Percentiles rank a stretch among this genome's conserved stretches.
Evolutionary conservation across 1,140 invertebrate species (phyloP).

Genomic region (Sinonovacula constricta): DNA sequence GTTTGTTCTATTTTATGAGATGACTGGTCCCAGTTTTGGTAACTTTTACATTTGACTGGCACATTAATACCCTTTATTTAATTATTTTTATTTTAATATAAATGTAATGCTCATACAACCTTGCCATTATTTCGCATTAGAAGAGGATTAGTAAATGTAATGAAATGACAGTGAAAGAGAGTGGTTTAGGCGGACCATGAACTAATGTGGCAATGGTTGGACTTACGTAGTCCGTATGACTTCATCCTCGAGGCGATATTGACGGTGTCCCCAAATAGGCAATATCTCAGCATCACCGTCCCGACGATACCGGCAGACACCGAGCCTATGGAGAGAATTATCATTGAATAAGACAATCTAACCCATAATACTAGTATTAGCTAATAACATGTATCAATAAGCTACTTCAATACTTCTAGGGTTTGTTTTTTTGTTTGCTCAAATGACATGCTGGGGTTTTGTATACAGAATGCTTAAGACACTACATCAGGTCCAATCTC

Average conservation of each 20-base stretch:
- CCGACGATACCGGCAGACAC: constrained; percentile 72
- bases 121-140: too few species aligned
- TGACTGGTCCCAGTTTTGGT: too few species aligned
- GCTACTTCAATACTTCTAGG: not conserved
- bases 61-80: too few species aligned
- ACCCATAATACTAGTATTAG: not conserved
- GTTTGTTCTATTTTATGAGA: too few species aligned
- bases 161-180: too few species aligned
- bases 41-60: too few species aligned
- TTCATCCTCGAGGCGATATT: constrained; percentile 73
- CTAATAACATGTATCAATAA: not conserved
- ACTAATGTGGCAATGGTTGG: too few species aligned
- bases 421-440: not conserved
- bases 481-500: too few species aligned
- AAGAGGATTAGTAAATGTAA: too few species aligned
- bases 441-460: not conserved
- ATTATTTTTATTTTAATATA: too few species aligned
- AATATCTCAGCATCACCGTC: constrained; percentile 68
- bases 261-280: constrained; percentile 72
- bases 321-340: constrained; percentile 61
- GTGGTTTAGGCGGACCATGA: too few species aligned
- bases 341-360: not conserved
- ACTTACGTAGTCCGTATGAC: constrained; percentile 63
- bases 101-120: too few species aligned
- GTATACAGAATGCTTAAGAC: not conserved